Conservation (phyloP, 2,888 invertebrate species). For the Cosmopolites sordidus region DNA sequence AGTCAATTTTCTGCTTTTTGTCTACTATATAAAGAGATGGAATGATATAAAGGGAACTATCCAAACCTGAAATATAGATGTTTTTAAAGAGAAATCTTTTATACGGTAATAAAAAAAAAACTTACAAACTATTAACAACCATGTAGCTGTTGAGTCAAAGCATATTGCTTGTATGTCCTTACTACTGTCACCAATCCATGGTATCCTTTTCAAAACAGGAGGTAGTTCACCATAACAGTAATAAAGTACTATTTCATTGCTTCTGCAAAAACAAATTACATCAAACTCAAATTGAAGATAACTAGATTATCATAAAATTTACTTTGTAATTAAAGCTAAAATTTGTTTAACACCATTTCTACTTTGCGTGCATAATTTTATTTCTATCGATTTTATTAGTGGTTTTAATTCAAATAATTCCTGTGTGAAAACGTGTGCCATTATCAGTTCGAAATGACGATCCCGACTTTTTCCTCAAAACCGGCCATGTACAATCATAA, state of each 20-base stretch:
- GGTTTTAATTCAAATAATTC: constrained; percentile 46
- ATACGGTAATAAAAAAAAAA: neutral
- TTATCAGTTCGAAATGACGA: constrained; percentile 5
- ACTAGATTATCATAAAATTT: constrained; percentile 5
- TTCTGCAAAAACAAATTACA: constrained; percentile 32
- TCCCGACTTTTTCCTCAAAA: neutral
- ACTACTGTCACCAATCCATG: constrained; percentile 45
- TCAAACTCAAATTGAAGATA: neutral
- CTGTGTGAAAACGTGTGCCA: constrained; percentile 30
- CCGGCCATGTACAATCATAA: too few species aligned
- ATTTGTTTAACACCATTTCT: constrained; percentile 49
- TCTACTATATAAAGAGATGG: constrained; percentile 59
- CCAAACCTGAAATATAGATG: constrained; percentile 46
- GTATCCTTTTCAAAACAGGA: constrained; percentile 44
- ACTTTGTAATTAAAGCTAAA: constrained; percentile 38
- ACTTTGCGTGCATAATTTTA: constrained; percentile 44
- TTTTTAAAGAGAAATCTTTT: neutral
- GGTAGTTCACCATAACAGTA: constrained; percentile 47
- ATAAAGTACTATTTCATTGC: constrained; percentile 45
- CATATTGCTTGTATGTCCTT: constrained; percentile 64
- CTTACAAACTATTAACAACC: constrained; percentile 64
- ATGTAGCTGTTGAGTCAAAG: constrained; percentile 78
- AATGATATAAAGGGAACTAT: constrained; percentile 59
- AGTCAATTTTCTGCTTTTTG: constrained; percentile 52
- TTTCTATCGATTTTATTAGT: constrained; percentile 44